Conservation (phyloP, 2,797 vertebrate genomes). For the Scolopax rusticola region DNA sequence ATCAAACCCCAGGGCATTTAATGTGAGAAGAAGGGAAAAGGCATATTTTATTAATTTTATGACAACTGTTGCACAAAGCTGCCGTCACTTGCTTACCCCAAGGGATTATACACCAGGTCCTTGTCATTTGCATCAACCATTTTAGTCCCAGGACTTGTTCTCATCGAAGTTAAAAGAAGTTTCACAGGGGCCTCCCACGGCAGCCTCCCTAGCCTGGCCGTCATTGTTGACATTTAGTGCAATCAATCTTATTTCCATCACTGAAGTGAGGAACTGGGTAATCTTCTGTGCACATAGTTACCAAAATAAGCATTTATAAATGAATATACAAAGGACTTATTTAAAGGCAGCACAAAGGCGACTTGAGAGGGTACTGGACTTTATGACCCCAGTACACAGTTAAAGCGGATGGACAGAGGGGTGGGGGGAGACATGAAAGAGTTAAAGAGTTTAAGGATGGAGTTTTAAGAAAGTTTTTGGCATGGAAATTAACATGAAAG, state of each 20-base stretch:
- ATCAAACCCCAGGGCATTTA: background rate
- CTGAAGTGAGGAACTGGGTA: conserved; percentile 7
- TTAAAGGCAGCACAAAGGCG: conserved; percentile 51
- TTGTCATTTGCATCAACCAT: background rate
- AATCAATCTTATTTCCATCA: conserved; percentile 47
- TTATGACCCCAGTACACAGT: conserved; percentile 11
- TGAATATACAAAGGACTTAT: conserved; percentile 33
- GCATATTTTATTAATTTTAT: background rate
- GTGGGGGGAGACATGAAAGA: background rate
- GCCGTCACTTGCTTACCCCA: background rate
- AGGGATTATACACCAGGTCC: background rate
- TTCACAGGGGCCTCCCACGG: background rate
- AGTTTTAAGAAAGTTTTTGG: background rate
- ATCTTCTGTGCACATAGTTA: conserved; percentile 41
- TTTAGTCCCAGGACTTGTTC: background rate
- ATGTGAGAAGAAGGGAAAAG: background rate
- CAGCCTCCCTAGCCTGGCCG: background rate
- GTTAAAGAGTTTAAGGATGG: conserved; percentile 1
- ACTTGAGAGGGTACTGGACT: conserved; percentile 37
- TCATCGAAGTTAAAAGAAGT: conserved; percentile 26
- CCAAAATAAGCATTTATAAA: conserved; percentile 53
- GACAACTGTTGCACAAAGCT: background rate
- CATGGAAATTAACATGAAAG: background rate
- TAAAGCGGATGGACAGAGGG: background rate
- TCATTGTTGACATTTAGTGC: background rate